phyloP scores from a whole-genome alignment of 2,888 invertebrate species.

The Ectobius pallidus region DNA sequence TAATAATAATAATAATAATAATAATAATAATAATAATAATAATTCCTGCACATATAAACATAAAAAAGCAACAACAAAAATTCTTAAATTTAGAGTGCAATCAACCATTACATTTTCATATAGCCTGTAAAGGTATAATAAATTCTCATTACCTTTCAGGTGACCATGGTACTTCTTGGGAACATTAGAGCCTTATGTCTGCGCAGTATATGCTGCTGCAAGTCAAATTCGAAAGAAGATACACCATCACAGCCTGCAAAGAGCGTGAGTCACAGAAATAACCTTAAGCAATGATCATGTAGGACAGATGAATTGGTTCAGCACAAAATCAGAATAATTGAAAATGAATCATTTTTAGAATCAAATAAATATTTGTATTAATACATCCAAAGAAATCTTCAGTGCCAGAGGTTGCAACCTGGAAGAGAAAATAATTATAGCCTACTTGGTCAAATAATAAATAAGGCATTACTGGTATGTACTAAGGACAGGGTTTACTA shows the following conservation, averaged over 20 bases:
- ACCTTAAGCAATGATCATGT: too few species aligned
- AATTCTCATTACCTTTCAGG: neutral
- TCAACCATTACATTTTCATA: neutral
- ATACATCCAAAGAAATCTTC: neutral
- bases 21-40: too few species aligned
- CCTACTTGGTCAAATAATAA: too few species aligned
- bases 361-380: neutral
- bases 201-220: neutral
- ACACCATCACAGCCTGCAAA: neutral
- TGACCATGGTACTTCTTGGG: neutral
- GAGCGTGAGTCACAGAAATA: too few species aligned
- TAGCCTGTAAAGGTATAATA: neutral
- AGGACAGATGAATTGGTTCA: too few species aligned
- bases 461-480: too few species aligned
- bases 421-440: too few species aligned
- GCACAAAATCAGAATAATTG: neutral
- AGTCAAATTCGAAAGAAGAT: neutral
- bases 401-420: too few species aligned
- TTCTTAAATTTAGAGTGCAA: neutral
- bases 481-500: too few species aligned
- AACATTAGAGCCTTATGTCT: neutral
- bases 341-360: neutral
- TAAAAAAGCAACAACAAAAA: neutral
- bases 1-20: too few species aligned
- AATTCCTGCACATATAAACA: neutral